phyloP scores from a whole-genome alignment of 2,888 invertebrate species.

The Oscheius sp. region DNA sequence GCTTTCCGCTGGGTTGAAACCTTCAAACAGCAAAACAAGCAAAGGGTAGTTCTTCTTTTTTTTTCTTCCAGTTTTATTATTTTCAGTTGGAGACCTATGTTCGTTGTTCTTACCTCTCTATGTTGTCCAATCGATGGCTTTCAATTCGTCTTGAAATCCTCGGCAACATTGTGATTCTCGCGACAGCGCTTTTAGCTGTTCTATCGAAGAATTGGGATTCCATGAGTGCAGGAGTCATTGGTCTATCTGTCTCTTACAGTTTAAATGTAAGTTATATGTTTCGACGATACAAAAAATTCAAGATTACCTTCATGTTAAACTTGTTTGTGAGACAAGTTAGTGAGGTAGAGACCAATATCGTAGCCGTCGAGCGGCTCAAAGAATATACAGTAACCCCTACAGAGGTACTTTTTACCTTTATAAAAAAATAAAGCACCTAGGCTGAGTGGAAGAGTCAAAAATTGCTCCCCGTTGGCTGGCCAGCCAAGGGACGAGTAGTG shows the following conservation, averaged over 20 bases:
- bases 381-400: constrained; percentile 61
- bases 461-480: constrained; percentile 46
- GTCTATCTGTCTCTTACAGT: constrained; percentile 75
- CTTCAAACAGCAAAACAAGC: constrained; percentile 56
- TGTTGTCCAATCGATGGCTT: constrained; percentile 46
- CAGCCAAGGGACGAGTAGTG: constrained; percentile 42
- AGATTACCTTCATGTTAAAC: constrained; percentile 93
- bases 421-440: constrained; percentile 25
- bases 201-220: constrained; percentile 43
- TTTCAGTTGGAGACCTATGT: constrained; percentile 42
- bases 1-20: constrained; percentile 61
- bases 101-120: constrained; percentile 46
- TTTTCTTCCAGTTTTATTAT: neutral
- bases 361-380: constrained; percentile 84
- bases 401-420: constrained; percentile 47
- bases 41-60: constrained; percentile 54
- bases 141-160: constrained; percentile 48
- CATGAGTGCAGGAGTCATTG: constrained; percentile 73
- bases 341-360: constrained; percentile 95
- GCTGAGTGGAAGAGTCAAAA: constrained; percentile 44
- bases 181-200: constrained; percentile 50
- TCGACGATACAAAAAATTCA: constrained; percentile 32
- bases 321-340: constrained; percentile 96
- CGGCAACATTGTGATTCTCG: constrained; percentile 52
- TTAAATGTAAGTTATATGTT: constrained; percentile 59